Evolutionary conservation across 2,888 invertebrate genomes (phyloP), one percentile per base, ranked within the genome.

Genomic region (Trichopoda pennipes): DNA sequence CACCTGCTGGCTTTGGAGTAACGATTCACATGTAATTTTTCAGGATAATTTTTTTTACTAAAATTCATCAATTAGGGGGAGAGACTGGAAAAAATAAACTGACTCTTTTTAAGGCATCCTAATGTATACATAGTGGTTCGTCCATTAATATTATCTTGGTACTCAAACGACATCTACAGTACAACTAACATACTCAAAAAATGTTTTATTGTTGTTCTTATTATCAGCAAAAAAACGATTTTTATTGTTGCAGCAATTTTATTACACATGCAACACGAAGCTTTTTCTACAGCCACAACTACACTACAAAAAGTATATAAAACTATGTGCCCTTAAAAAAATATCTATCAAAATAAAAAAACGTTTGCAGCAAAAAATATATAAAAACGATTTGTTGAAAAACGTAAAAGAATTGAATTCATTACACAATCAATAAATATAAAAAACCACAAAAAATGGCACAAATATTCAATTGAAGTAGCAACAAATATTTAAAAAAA

Each of bases 391-490:
- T 56, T 61, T 35, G 21, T 35, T 53, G 58, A 63, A 61, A 28
- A 44, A 35, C 38, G 23, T 35, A 58, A 75, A 75, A 66, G 51
- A 47, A 69, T 64, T 74, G 58, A 80, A 75, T 75, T 80, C 80
- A 80, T 80, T 75, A 80, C 58, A 80, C 63, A 75, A 80, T 75
- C 80, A 66, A 80, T 80, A 80, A 75, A 75, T 74, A 74, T 70
- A 60, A 80, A 75, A 75, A 12, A 38, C 64, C 75, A 70, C 75
- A 75, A 64, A 75, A 74, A 75, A 60, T 80, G 64, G 53, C 56
- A 80, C 68, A 74, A 47, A 55, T 61, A 75, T 80, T 80, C 75
- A 80, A 80, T 80, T 80, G 75, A 49, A 56, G 28, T 53, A 38
- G 53, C 76, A 38, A 49, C 12, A 55, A 38, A 38, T 38, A 16